phyloP scores from a whole-genome alignment of 2,113 vertebrate species.

The Machaerirhynchus nigripectus region DNA sequence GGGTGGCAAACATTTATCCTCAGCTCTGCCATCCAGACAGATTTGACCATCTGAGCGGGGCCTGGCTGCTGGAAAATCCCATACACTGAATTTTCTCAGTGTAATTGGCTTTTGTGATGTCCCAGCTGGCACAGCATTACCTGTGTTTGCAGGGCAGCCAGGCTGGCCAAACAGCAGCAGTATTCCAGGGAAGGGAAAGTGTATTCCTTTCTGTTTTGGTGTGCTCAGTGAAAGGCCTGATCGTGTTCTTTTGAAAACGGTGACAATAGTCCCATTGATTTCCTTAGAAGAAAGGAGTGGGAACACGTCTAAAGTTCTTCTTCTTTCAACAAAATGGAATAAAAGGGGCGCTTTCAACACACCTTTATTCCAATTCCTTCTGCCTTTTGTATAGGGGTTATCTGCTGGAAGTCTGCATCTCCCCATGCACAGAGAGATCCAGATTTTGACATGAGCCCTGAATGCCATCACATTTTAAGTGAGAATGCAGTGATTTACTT shows the following conservation, averaged over 20 bases:
- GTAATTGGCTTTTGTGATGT: not conserved
- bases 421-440: not conserved
- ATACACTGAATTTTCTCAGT: not conserved
- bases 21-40: not conserved
- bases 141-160: not conserved
- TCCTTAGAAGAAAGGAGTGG: constrained; percentile 22
- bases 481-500: not conserved
- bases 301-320: constrained; percentile 30
- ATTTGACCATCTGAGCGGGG: not conserved
- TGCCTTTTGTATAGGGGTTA: not conserved
- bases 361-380: constrained; percentile 13
- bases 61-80: not conserved
- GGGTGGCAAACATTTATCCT: not conserved
- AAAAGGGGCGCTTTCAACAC: not conserved
- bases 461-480: not conserved
- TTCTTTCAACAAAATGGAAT: constrained; percentile 27
- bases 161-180: not conserved
- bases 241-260: constrained; percentile 3
- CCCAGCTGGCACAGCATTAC: not conserved
- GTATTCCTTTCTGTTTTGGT: constrained; percentile 2
- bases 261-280: constrained; percentile 44
- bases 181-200: not conserved
- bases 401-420: not conserved
- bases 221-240: not conserved
- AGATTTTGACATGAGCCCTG: not conserved